Percentiles rank a stretch among this genome's conserved stretches.
These are phyloP conservation scores for Harmothoe impar DNA, from an alignment of 2,888 invertebrate species.

Conservation along the genomic window DNA sequence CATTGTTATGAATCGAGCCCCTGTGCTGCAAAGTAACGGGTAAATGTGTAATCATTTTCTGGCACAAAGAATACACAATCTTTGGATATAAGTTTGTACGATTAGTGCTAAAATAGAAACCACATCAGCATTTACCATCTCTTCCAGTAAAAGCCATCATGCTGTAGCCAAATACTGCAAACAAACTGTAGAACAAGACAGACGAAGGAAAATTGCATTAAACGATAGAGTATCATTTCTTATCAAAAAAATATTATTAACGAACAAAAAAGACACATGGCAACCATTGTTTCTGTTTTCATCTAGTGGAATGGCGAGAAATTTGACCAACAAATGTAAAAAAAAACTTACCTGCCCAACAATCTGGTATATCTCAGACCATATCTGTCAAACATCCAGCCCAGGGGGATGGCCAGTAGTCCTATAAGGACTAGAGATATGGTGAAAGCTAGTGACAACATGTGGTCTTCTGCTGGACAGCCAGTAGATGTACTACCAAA, in stretches of 20 bases:
- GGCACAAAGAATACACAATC: too few species aligned
- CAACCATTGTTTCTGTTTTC: too few species aligned
- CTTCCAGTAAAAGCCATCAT: neutral
- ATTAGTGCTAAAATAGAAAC: too few species aligned
- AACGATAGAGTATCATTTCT: too few species aligned
- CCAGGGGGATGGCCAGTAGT: constrained; percentile 12
- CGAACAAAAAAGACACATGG: too few species aligned
- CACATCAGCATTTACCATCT: neutral
- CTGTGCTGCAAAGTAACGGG: too few species aligned
- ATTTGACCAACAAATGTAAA: neutral
- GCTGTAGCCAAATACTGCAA: neutral
- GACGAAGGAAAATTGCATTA: neutral
- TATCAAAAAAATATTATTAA: too few species aligned
- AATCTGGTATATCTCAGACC: neutral
- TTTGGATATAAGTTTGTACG: too few species aligned
- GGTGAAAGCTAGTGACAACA: constrained; percentile 40
- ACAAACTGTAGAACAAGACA: neutral
- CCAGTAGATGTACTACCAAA: too few species aligned
- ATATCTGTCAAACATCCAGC: constrained; percentile 21
- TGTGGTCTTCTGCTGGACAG: neutral
- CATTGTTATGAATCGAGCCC: too few species aligned
- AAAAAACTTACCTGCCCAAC: constrained; percentile 12
- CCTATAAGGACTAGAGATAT: neutral
- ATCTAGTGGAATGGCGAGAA: neutral
- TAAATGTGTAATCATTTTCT: too few species aligned